Evolutionary conservation across 2,888 invertebrate species (phyloP), one percentile per base, ranked within the genome.

Genomic region (Drosophila lutescens): DNA sequence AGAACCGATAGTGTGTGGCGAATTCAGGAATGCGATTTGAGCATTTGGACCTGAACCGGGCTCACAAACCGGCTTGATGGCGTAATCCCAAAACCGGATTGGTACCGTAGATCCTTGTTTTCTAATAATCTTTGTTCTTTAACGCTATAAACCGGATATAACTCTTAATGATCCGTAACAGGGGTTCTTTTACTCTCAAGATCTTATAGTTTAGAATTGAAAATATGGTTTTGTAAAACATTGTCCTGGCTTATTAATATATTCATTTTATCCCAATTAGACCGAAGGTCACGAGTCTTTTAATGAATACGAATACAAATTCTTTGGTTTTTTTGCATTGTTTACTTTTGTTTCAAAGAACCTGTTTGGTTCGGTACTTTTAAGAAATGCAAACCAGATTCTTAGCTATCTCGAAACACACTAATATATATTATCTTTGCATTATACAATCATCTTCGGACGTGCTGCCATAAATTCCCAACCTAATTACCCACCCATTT

Each of bases 1-100:
- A 49, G 61, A 63, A 63, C 41, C 26, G 34, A 67, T 67, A 46
- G 53, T 32, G 54, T 66, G 67, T 66, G 46, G 65, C 66, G 51
- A 51, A 66, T 51, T 47, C 61, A 40, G 65, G 65, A 67, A 65
- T 65, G 67, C 65, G 67, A 67, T 66, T 67, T 34, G 44, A 46
- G 38, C 44, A 65, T 65, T 65, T 47, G 44, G 23, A 38, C 38
- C 65, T 40, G 68, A 66, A 66, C 40, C 66, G 38, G 51, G 65
- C 43, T 63, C 13, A 17, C 10, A 34, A 66, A 65, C 66, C 50
- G 50, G 63, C 4, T 53, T 51, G 38, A 51, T 65, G 44, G 20
- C 32, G 26, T 67, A 53, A 67, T 67, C 68, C 40, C n/a, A 17
- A 53, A 65, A 65, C 66, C 65, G 44, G 66, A 51, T 65, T 65